These are phyloP conservation scores for Ditula angustiorana DNA, from an alignment of 2,888 invertebrate species.

Conservation along the genomic window DNA sequence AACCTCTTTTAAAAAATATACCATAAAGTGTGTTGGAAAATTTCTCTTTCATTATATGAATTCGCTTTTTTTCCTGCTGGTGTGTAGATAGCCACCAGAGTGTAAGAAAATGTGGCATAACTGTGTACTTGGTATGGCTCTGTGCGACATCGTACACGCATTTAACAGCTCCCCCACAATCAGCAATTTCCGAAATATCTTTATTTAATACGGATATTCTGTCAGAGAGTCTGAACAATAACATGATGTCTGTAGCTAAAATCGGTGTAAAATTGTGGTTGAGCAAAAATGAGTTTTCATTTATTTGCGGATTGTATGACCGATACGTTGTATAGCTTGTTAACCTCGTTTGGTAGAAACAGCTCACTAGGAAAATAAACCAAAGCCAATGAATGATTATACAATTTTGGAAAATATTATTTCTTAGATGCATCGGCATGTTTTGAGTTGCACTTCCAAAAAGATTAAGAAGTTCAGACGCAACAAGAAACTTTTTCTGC, in stretches of 20 bases:
- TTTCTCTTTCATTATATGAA: conserved; percentile 12
- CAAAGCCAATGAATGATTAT: conserved; percentile 38
- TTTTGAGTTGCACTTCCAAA: conserved; percentile 19
- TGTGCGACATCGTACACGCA: conserved; percentile 17
- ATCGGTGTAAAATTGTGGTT: conserved; percentile 33
- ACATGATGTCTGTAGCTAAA: conserved; percentile 8
- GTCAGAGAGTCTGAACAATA: conserved; percentile 11
- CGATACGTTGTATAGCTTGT: conserved; percentile 35
- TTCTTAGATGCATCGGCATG: neutral
- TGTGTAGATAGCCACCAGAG: conserved; percentile 17
- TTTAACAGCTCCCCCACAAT: conserved; percentile 18
- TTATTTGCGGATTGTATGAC: conserved; percentile 15
- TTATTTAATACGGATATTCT: conserved; percentile 20
- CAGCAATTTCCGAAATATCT: conserved; percentile 1
- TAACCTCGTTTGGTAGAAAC: conserved; percentile 31
- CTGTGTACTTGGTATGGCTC: conserved; percentile 23
- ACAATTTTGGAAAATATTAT: conserved; percentile 16
- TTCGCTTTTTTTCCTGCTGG: neutral
- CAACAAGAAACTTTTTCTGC: neutral
- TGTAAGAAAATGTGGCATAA: conserved; percentile 28
- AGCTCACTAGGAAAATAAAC: conserved; percentile 35
- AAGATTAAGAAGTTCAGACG: conserved; percentile 18
- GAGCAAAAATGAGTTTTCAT: conserved; percentile 12
- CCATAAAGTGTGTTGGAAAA: conserved; percentile 21
- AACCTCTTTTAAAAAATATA: conserved; percentile 33